phyloP scores from a whole-genome alignment of 2,888 invertebrate genomes.

The Epinotia nisella region DNA sequence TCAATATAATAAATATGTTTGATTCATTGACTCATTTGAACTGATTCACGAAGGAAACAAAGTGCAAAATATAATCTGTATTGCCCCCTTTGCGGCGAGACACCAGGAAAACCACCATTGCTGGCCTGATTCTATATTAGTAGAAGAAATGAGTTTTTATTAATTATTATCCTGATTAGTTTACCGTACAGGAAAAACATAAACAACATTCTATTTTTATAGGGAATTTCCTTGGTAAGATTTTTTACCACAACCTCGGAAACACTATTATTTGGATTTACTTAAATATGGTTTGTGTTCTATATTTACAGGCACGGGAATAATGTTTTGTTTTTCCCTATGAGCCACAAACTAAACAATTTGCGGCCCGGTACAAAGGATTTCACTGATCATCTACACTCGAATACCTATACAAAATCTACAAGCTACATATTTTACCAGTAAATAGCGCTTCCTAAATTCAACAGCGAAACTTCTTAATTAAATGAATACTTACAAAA shows the following conservation, averaged over 20 bases:
- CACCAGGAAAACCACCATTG: background rate
- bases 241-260: too few species aligned
- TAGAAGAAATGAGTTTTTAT: background rate
- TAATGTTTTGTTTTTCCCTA: too few species aligned
- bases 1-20: background rate
- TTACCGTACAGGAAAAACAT: background rate
- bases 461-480: slow-evolving; percentile 24
- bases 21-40: background rate
- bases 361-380: background rate
- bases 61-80: background rate
- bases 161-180: background rate
- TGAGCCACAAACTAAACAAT: too few species aligned
- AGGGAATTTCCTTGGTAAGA: too few species aligned
- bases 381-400: background rate
- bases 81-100: background rate
- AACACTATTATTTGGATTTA: too few species aligned
- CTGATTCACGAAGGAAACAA: slow-evolving; percentile 1
- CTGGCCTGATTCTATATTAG: background rate
- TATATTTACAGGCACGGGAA: too few species aligned
- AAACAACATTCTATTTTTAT: too few species aligned
- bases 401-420: background rate
- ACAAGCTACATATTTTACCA: background rate
- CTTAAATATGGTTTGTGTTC: too few species aligned
- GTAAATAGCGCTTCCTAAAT: background rate
- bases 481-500: slow-evolving; percentile 37